Base-by-base conservation (phyloP, 2,888 invertebrate genomes). In the Trissolcus japonicus region DNA sequence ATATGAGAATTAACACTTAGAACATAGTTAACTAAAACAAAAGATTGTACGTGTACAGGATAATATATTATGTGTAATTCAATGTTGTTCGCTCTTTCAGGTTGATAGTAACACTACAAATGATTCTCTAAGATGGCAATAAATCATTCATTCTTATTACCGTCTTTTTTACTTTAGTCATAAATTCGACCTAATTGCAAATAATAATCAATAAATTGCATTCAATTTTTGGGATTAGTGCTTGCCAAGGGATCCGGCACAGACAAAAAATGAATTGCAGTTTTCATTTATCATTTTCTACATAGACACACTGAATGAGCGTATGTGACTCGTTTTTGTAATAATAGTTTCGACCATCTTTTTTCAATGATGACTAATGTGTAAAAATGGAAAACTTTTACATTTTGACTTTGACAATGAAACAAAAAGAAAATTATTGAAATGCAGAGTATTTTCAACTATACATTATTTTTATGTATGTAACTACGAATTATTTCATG, bases 41-140 rank as follows among this genome's bases (percentile, higher is more conserved):
- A 76, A 67, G 62, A 56, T 69, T 78, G 69, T 77, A 83, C 79
- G 73, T 81, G 76, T 80, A 80, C 80, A 79, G 78, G 78, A 76
- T 81, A 82, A 78, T 80, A 79, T 79, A 79, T 16, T 19, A 76
- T 80, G 79, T 82, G 81, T 81, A 80, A 81, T 80, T 80, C 78
- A 59, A 79, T 81, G 80, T 56, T 82, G 80, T 81, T 82, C 77
- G 77, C 77, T 80, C 69, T 68, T 75, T 73, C 76, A 77, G 61
- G 71, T 67, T 76, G 77, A 80, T 80, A 65, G 59, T 57, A 65
- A 63, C 46, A 72, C 48, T 80, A 79, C 80, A 81, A 79, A 55
- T 78, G 76, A 76, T 81, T 79, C 78, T 79, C 53, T 76, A 66
- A 78, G 73, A 76, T 79, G 78, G 73, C 74, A 78, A 76, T 72